Conservation (phyloP, 1,140 invertebrate genomes). For the Halictus rubicundus region DNA sequence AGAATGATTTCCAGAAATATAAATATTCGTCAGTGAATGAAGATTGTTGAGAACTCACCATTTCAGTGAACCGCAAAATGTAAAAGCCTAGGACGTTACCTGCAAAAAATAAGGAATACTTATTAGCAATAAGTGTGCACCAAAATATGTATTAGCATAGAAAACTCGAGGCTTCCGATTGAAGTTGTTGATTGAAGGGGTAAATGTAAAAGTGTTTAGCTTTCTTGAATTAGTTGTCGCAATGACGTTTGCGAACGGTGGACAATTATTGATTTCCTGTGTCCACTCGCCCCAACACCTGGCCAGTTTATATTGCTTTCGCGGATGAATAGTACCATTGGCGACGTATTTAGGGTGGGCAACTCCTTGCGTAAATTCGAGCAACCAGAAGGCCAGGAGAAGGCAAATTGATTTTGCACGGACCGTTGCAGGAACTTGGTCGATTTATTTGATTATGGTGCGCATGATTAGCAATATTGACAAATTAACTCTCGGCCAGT, state of each 20-base stretch:
- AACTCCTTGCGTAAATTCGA: conserved; percentile 64
- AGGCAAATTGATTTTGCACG: conserved; percentile 69
- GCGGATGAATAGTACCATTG: conserved; percentile 57
- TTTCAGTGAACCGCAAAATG: too few species aligned
- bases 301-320: conserved; percentile 58
- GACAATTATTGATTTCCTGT: neutral
- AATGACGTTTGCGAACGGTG: neutral
- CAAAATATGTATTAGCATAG: too few species aligned
- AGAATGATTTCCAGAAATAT: too few species aligned
- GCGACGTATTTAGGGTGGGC: conserved; percentile 55
- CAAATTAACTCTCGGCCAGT: conserved; percentile 67
- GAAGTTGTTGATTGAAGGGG: neutral
- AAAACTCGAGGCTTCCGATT: too few species aligned
- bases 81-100: too few species aligned
- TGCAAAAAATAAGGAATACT: too few species aligned
- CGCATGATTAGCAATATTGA: conserved; percentile 72
- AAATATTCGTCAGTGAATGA: too few species aligned
- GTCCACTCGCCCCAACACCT: conserved; percentile 5
- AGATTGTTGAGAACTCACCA: too few species aligned
- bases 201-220: neutral
- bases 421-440: conserved; percentile 66
- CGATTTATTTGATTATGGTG: conserved; percentile 70
- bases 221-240: neutral
- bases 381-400: conserved; percentile 58
- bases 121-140: too few species aligned